Conservation (phyloP, 1,140 invertebrate species). For the Nebria ingens region DNA sequence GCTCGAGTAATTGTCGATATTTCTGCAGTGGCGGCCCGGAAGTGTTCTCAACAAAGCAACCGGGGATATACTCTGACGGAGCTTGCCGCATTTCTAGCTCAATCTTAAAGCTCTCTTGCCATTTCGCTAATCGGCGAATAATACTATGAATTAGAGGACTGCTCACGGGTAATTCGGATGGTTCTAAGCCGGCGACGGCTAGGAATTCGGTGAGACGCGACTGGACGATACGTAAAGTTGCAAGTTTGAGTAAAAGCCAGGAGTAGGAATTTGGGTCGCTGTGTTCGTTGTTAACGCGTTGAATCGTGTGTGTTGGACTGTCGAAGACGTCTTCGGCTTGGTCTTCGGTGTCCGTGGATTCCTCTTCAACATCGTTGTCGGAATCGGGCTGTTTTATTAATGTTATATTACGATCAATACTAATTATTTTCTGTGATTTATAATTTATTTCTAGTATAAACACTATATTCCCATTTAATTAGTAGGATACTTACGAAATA, state of each 20-base stretch:
- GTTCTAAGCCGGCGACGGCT: conserved; percentile 29
- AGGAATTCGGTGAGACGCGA: conserved; percentile 69
- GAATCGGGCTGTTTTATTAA: conserved; percentile 25
- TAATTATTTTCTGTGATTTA: conserved; percentile 12
- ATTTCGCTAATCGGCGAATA: conserved; percentile 73
- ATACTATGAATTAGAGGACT: conserved; percentile 89
- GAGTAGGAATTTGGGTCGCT: conserved; percentile 86
- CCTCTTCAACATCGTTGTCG: conserved; percentile 26
- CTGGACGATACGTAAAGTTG: conserved; percentile 74
- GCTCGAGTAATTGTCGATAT: conserved; percentile 74
- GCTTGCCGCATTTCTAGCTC: conserved; percentile 68
- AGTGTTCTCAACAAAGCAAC: conserved; percentile 61
- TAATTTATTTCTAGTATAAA: conserved; percentile 9
- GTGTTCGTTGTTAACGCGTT: conserved; percentile 69
- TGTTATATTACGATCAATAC: too few relatives aligned
- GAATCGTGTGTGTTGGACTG: conserved; percentile 26
- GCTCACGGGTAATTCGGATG: conserved; percentile 77
- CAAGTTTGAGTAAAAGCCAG: conserved; percentile 87
- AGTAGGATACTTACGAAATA: neutral
- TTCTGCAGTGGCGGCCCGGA: conserved; percentile 81
- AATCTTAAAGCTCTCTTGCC: conserved; percentile 66
- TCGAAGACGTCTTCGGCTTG: conserved; percentile 69
- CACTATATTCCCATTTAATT: conserved; percentile 2
- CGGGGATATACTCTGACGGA: conserved; percentile 71
- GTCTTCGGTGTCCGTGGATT: conserved; percentile 62